phyloP scores from a whole-genome alignment of 2,888 invertebrate genomes.

The Volucella inflata region DNA sequence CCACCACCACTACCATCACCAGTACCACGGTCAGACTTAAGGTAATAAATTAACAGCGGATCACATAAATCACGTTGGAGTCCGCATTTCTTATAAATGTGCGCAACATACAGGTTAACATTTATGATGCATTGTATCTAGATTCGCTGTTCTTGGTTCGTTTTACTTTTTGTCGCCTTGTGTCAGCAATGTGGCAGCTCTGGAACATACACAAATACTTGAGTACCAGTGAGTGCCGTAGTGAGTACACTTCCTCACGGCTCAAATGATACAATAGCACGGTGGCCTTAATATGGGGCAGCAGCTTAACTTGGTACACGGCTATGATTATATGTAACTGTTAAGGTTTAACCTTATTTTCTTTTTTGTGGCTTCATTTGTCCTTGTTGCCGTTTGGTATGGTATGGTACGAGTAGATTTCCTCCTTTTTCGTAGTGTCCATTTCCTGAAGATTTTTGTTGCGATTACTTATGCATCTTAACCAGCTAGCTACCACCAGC shows the following conservation, averaged over 20 bases:
- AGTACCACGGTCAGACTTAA: constrained; percentile 74
- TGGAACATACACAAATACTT: constrained; percentile 29
- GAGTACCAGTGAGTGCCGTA: background rate
- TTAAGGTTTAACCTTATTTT: constrained; percentile 13
- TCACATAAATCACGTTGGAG: constrained; percentile 83
- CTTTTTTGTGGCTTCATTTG: constrained; percentile 2
- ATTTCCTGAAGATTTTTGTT: constrained; percentile 71
- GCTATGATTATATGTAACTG: constrained; percentile 6
- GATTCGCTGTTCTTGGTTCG: constrained; percentile 37
- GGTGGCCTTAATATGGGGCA: constrained; percentile 69
- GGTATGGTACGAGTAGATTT: constrained; percentile 27
- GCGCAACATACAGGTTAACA: constrained; percentile 74
- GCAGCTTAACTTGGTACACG: background rate
- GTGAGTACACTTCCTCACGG: constrained; percentile 25
- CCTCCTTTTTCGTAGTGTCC: constrained; percentile 50
- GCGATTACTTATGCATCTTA: constrained; percentile 66
- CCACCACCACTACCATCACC: constrained; percentile 27
- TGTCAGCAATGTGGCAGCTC: constrained; percentile 44
- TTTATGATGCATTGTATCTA: constrained; percentile 74
- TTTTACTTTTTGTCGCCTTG: constrained; percentile 59
- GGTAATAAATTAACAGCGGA: constrained; percentile 82
- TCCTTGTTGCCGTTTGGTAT: constrained; percentile 33
- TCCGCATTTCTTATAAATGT: constrained; percentile 76
- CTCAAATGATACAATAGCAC: constrained; percentile 60
- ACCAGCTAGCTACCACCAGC: constrained; percentile 37